Evolutionary conservation across 2,113 vertebrate species (phyloP), one percentile per base, ranked within the genome.

Genomic region (Amazona guildingii): DNA sequence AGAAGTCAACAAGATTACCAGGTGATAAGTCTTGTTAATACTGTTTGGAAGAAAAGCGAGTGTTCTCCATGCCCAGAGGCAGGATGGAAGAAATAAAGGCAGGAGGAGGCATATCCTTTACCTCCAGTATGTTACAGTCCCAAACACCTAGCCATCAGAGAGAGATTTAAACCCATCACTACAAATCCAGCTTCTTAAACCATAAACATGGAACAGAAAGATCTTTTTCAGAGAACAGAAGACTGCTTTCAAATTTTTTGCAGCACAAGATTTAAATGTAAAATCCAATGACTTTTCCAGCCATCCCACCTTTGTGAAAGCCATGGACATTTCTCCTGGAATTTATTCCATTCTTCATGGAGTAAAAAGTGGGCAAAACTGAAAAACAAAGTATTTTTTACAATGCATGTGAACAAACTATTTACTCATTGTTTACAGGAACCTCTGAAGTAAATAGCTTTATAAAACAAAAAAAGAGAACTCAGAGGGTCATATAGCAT

Each of bases 101-200:
- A 43, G 17, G 43, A 57, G 57, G 43, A 63, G 35, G 14, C 17
- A 23, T 3, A 10, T 12, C 35, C 35, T 33, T 63, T 13, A 37
- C 16, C 1, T 4, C 55, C 5, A 16, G 41, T 15, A 43, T 3
- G 0, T 4, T 11, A 41, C 63, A 52, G 29, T 2, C n/a, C 11
- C 44, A 15, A 17, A 35, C 2, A 3, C 16, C 16, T 25, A 19
- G 17, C 19, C 35, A 9, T 17, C 44, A 25, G 37, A n/a, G 8
- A 7, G 37, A n/a, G 9, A 27, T 39, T 35, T 1, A 2, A 35
- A 9, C 41, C 46, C 46, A 13, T 35, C 39, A 35, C 54, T 28
- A n/a, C 25, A 37, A 33, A 2, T 37, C 4, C 54, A 81, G 27
- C 54, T 63, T 31, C 48, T 76, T 28, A 23, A 82, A 29, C 28